Base-by-base conservation (phyloP, 2,888 invertebrate genomes). In the Mamestra brassicae region DNA sequence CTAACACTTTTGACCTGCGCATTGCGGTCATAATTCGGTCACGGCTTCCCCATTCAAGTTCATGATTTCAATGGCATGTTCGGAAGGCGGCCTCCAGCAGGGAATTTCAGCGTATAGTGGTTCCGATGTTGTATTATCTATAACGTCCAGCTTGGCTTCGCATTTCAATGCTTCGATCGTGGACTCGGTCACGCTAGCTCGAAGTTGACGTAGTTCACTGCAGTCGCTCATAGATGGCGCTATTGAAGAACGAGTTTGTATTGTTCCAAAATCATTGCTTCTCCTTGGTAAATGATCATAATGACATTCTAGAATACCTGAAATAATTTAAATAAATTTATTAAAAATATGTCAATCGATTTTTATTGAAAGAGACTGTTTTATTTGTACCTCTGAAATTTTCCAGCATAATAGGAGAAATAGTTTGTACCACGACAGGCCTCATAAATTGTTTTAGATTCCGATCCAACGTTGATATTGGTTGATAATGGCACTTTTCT, bases 51-150 rank as follows among this genome's bases (percentile, higher is more conserved):
- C 96, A 79, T 95, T 96, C 52, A 93, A 78, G 81, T 95, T 96
- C 36, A 96, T 89, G 34, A 95, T 91, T 90, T 95, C 96, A 77
- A 95, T 90, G 2, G 96, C 95, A 83, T 95, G 95, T 86, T 95
- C 96, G n/a, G 95, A 95, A 42, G 95, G 94, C 52, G 96, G 95
- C 87, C 94, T 89, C 96, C 95, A 96, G 81, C 94, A 95, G 63
- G 97, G 97, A 78, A 98, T 98, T 93, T 98, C 97, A 78, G 97
- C 98, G 87, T 98, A 98, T 42, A 98, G 92, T 66, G 97, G 97
- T 89, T 97, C 97, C 4, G 94, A 92, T 50, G 93, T 95, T 1
- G 94, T 93, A 45, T 89, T 90, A 81, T 96, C 95, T 76, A 96
- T 92, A 38, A 94, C 90, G 81, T 96, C 96, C 15, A 94, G 85